phyloP scores from a whole-genome alignment of 2,888 invertebrate species.

The Drosophila suboccidentalis region DNA sequence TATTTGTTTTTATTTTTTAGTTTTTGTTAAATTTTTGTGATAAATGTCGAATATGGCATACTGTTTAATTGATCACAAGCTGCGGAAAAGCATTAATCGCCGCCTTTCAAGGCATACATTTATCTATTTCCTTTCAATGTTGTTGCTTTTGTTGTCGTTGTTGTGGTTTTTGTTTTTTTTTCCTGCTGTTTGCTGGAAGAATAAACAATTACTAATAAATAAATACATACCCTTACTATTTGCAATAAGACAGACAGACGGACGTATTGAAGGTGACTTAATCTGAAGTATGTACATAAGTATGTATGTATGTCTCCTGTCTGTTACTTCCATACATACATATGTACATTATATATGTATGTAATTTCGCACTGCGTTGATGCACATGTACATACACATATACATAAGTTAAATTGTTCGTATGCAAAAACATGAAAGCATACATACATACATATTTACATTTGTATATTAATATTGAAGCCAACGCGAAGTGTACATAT shows the following conservation, averaged over 20 bases:
- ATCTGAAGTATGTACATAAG: constrained; percentile 7
- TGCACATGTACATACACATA: constrained; percentile 9
- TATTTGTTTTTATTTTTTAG: constrained; percentile 10
- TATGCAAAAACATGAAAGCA: not conserved
- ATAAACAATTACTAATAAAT: constrained; percentile 24
- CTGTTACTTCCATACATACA: constrained; percentile 1
- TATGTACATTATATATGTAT: not conserved
- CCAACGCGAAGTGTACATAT: not conserved
- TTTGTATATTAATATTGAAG: constrained; percentile 6
- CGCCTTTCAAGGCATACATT: constrained; percentile 20
- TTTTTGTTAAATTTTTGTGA: constrained; percentile 25
- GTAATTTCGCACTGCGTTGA: constrained; percentile 5
- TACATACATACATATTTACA: constrained; percentile 9
- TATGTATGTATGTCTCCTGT: constrained; percentile 12
- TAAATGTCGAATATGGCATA: constrained; percentile 56
- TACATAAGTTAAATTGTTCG: not conserved
- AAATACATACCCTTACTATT: not conserved
- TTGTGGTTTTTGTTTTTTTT: not conserved
- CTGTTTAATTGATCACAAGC: constrained; percentile 53
- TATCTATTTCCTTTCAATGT: constrained; percentile 10
- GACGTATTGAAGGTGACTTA: constrained; percentile 14
- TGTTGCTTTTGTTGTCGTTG: constrained; percentile 4
- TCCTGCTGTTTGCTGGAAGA: constrained; percentile 10
- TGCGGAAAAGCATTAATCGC: constrained; percentile 18
- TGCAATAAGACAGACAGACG: not conserved